These are phyloP conservation scores for Halcyon badia DNA, from an alignment of 2,797 vertebrate genomes.

Conservation along the genomic window DNA sequence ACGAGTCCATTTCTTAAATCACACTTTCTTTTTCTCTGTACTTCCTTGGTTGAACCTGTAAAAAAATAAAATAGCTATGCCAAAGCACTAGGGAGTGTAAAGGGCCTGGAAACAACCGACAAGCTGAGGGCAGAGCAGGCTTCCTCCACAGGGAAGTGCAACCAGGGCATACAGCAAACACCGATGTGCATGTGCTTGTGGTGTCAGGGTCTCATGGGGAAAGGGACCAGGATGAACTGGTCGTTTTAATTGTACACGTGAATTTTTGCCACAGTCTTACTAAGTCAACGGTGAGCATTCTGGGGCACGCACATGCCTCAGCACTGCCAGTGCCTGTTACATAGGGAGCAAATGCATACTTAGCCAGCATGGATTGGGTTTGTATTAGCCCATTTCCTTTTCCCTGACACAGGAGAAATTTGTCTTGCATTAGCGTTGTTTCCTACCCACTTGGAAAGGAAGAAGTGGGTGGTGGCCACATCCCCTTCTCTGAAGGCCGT, in stretches of 20 bases:
- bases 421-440: slow-evolving; percentile 1
- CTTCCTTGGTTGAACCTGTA: background rate
- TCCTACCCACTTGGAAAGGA: slow-evolving; percentile 47
- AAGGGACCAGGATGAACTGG: background rate
- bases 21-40: background rate
- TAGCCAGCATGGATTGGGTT: rapidly evolving
- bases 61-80: background rate
- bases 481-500: background rate
- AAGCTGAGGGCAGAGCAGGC: background rate
- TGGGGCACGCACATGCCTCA: background rate
- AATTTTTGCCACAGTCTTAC: background rate
- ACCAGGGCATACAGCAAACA: background rate
- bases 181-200: rapidly evolving
- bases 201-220: background rate
- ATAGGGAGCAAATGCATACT: background rate
- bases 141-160: background rate
- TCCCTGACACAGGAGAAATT: slow-evolving; percentile 26
- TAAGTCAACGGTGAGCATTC: background rate
- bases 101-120: background rate
- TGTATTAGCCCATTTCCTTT: slow-evolving; percentile 35
- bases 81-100: background rate
- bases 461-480: slow-evolving; percentile 63
- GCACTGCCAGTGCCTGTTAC: background rate
- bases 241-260: background rate
- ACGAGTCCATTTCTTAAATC: background rate